These are phyloP conservation scores for Montipora foliosa DNA, from an alignment of 64 coral and sea anemone species.

Conservation along the genomic window DNA sequence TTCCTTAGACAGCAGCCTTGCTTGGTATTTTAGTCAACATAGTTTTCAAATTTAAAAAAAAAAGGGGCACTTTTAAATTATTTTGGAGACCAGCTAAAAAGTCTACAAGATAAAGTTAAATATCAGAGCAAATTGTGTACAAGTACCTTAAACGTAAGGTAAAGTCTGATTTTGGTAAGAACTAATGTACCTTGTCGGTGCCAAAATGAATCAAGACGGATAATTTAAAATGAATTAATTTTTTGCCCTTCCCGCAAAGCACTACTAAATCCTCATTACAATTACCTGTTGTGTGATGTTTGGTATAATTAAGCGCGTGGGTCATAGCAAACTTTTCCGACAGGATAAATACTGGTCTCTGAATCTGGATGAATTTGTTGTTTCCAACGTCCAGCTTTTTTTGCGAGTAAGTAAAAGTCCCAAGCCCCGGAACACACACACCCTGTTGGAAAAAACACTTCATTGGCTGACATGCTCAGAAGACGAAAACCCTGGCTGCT, in stretches of 20 bases:
- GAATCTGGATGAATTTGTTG: slow-evolving; percentile 91
- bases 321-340: slow-evolving; percentile 99
- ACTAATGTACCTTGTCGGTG: too few relatives aligned
- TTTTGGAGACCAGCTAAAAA: too few relatives aligned
- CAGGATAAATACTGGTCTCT: slow-evolving; percentile 94
- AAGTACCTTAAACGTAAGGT: too few relatives aligned
- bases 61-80: too few relatives aligned
- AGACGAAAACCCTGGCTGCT: neutral
- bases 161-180: too few relatives aligned
- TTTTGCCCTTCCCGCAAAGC: neutral
- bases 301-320: slow-evolving; percentile 84
- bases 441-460: slow-evolving; percentile 67
- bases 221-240: too few relatives aligned
- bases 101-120: too few relatives aligned
- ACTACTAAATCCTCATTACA: neutral
- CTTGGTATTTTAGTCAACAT: too few relatives aligned
- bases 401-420: slow-evolving; percentile 92
- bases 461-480: neutral
- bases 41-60: too few relatives aligned
- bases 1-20: too few relatives aligned
- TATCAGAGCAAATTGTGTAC: too few relatives aligned
- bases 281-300: slow-evolving; percentile 95
- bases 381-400: slow-evolving; percentile 96
- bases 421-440: slow-evolving; percentile 90
- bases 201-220: too few relatives aligned